Evolutionary conservation across 2,888 invertebrate genomes (phyloP).

Genomic region (Timema podura): DNA sequence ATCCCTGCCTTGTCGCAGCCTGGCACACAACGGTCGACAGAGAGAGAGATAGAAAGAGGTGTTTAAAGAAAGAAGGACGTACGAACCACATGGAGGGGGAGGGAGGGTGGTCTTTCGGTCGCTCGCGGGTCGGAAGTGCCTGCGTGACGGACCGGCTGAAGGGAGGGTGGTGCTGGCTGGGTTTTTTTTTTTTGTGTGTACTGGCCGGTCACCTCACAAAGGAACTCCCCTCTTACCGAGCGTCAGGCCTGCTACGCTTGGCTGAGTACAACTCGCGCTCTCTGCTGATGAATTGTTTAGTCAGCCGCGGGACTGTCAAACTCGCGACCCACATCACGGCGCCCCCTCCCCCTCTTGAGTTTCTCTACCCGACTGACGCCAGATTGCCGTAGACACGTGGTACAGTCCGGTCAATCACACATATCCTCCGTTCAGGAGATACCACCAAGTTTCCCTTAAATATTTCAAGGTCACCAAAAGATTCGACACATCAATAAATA

Average conservation of each 20-base stretch:
- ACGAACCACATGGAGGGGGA: constrained; percentile 37
- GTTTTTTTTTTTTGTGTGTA: constrained; percentile 30
- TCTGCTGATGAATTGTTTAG: constrained; percentile 27
- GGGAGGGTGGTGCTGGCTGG: constrained; percentile 32
- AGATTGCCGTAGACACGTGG: too few species aligned
- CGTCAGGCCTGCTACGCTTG: constrained; percentile 11
- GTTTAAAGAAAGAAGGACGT: too few species aligned
- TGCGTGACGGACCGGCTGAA: constrained; percentile 33
- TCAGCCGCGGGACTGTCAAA: constrained; percentile 17
- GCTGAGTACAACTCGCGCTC: constrained; percentile 22
- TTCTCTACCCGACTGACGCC: too few species aligned
- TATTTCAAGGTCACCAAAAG: too few species aligned
- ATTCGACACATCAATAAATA: too few species aligned
- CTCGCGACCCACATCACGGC: not conserved
- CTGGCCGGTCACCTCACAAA: constrained; percentile 20
- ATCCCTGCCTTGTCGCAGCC: constrained; percentile 34
- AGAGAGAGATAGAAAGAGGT: too few species aligned
- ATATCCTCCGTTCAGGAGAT: too few species aligned
- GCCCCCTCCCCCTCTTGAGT: not conserved
- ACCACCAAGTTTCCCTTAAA: too few species aligned
- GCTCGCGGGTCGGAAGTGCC: constrained; percentile 33
- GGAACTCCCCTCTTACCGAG: constrained; percentile 21
- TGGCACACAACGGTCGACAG: constrained; percentile 42
- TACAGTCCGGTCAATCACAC: too few species aligned
- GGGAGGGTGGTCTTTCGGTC: constrained; percentile 31